Percentiles rank a stretch among this genome's conserved stretches.
These are phyloP conservation scores for Mythimna lalbum DNA, from an alignment of 2,888 invertebrate genomes.

Conservation along the genomic window DNA sequence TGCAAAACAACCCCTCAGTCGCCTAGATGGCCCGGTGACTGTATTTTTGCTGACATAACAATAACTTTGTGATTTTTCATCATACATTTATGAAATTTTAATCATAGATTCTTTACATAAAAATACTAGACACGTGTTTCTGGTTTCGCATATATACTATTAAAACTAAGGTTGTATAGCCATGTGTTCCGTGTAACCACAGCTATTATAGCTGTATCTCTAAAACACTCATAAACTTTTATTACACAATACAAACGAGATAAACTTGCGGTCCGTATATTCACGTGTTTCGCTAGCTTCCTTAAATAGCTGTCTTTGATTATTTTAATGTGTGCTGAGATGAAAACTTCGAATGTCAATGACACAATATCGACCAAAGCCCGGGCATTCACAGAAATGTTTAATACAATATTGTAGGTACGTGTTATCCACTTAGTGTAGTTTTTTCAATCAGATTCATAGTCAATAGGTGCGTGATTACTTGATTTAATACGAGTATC, in stretches of 20 bases:
- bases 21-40: too few relatives aligned
- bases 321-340: constrained; percentile 5
- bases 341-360: constrained; percentile 39
- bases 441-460: constrained; percentile 45
- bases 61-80: too few relatives aligned
- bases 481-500: constrained; percentile 50
- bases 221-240: background rate
- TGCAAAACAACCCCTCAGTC: too few relatives aligned
- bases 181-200: background rate
- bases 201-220: background rate
- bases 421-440: constrained; percentile 30
- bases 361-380: constrained; percentile 27
- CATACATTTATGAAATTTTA: too few relatives aligned
- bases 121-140: too few relatives aligned
- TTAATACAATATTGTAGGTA: constrained; percentile 12
- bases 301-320: constrained; percentile 32
- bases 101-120: too few relatives aligned
- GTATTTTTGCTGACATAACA: too few relatives aligned
- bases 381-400: constrained; percentile 28
- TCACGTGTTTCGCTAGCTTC: constrained; percentile 5
- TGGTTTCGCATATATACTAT: too few relatives aligned
- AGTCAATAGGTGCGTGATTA: constrained; percentile 54
- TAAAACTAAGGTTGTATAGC: too few relatives aligned
- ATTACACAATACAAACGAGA: background rate
- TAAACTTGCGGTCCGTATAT: constrained; percentile 16